These are phyloP conservation scores for Bathynomus jamesi DNA, from an alignment of 1,140 invertebrate genomes.

Conservation along the genomic window DNA sequence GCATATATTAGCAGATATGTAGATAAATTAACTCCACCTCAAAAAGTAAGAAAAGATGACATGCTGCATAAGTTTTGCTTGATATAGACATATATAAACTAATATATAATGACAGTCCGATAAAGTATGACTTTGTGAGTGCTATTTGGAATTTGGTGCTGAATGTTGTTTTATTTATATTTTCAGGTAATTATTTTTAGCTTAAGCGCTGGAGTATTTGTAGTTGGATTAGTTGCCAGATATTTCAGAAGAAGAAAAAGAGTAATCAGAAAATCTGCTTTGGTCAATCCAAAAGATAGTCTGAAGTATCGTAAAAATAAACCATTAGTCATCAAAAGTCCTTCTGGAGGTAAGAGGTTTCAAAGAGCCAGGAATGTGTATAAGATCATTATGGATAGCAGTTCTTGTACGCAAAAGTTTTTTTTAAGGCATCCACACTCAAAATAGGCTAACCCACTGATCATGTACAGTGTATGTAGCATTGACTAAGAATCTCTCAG, in stretches of 20 bases:
- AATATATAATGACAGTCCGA: background rate
- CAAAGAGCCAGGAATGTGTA: too few species aligned
- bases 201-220: conserved; percentile 5
- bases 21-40: background rate
- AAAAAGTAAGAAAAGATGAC: background rate
- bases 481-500: too few species aligned
- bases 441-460: too few species aligned
- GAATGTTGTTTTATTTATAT: background rate
- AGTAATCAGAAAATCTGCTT: background rate
- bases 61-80: background rate
- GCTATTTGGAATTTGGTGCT: background rate
- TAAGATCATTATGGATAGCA: too few species aligned
- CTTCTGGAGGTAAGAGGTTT: conserved; percentile 11
- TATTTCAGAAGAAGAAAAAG: conserved; percentile 2
- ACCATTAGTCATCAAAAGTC: conserved; percentile 10
- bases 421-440: too few species aligned
- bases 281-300: conserved; percentile 6
- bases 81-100: background rate
- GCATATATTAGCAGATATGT: background rate
- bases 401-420: too few species aligned
- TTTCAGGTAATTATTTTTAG: conserved; percentile 3
- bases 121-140: background rate
- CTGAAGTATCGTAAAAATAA: conserved; percentile 8
- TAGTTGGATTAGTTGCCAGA: conserved; percentile 4
- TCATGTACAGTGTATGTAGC: too few species aligned